Conservation (phyloP, 2,888 invertebrate species). For the Conops quadrifasciatus region DNA sequence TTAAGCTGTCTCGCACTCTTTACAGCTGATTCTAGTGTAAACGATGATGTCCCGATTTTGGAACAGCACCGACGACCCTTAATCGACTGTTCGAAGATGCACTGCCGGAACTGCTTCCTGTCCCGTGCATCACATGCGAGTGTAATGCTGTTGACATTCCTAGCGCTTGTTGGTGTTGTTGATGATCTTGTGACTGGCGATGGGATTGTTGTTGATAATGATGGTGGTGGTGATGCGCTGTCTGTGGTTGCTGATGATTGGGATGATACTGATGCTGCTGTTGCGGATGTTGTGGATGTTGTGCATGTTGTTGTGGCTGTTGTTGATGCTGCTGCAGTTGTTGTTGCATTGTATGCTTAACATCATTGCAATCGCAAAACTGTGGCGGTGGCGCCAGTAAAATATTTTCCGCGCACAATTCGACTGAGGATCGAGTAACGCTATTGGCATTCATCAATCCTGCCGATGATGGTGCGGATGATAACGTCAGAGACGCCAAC, state of each 20-base stretch:
- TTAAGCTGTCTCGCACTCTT: too few species aligned
- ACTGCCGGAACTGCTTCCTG: slow-evolving; percentile 46
- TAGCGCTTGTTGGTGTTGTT: slow-evolving; percentile 46
- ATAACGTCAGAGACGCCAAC: slow-evolving; percentile 51
- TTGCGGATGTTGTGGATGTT: slow-evolving; percentile 43
- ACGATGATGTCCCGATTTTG: slow-evolving; percentile 70
- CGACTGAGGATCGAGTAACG: slow-evolving; percentile 47
- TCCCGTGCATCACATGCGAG: slow-evolving; percentile 41
- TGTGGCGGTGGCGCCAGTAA: slow-evolving; percentile 89
- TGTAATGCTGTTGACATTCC: slow-evolving; percentile 44
- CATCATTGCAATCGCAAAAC: slow-evolving; percentile 79
- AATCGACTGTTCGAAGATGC: slow-evolving; percentile 67
- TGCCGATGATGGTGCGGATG: slow-evolving; percentile 40
- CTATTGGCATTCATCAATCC: slow-evolving; percentile 43
- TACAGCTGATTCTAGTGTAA: slow-evolving; percentile 53
- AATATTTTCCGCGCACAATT: slow-evolving; percentile 67
- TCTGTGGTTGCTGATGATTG: slow-evolving; percentile 48
- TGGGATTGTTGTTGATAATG: slow-evolving; percentile 36
- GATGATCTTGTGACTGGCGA: slow-evolving; percentile 42
- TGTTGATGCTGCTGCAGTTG: slow-evolving; percentile 45
- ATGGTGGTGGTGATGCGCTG: slow-evolving; percentile 47
- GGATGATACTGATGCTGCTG: slow-evolving; percentile 49
- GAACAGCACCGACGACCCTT: slow-evolving; percentile 84
- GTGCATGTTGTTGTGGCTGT: slow-evolving; percentile 56
- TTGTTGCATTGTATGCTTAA: slow-evolving; percentile 61